These are phyloP conservation scores for Lycia hirtaria DNA, from an alignment of 2,888 invertebrate species.

Conservation along the genomic window DNA sequence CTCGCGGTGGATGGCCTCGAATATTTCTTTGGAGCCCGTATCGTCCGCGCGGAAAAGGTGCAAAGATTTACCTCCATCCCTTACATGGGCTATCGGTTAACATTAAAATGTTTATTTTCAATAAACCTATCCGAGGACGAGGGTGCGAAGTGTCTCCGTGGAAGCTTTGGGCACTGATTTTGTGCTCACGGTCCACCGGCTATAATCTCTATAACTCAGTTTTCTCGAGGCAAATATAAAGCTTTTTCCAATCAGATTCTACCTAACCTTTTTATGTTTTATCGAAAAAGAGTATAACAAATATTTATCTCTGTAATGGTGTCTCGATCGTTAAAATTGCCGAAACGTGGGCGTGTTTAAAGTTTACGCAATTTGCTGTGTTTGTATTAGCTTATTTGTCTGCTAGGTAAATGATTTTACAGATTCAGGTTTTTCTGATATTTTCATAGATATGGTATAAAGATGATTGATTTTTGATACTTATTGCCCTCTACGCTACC, in stretches of 20 bases:
- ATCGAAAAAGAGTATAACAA: slow-evolving; percentile 23
- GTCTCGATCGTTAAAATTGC: slow-evolving; percentile 32
- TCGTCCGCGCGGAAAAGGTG: slow-evolving; percentile 70
- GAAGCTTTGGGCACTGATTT: slow-evolving; percentile 53
- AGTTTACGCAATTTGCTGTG: slow-evolving; percentile 71
- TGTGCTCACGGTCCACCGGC: slow-evolving; percentile 54
- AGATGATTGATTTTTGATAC: slow-evolving; percentile 33
- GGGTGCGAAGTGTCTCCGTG: slow-evolving; percentile 50
- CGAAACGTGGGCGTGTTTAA: slow-evolving; percentile 55
- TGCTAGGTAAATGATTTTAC: slow-evolving; percentile 64
- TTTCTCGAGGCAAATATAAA: slow-evolving; percentile 53
- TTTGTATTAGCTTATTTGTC: slow-evolving; percentile 65
- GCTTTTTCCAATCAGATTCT: slow-evolving; percentile 43
- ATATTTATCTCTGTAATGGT: slow-evolving; percentile 32
- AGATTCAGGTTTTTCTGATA: slow-evolving; percentile 9
- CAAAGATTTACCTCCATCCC: slow-evolving; percentile 72
- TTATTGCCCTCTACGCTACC: slow-evolving; percentile 42
- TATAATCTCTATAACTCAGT: slow-evolving; percentile 57
- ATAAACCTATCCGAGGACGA: slow-evolving; percentile 52
- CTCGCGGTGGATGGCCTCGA: slow-evolving; percentile 72
- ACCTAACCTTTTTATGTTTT: slow-evolving; percentile 33
- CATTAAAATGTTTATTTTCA: slow-evolving; percentile 73
- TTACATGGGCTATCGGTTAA: slow-evolving; percentile 62
- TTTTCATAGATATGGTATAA: slow-evolving; percentile 7
- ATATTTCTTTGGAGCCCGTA: slow-evolving; percentile 70